Percentiles rank a stretch among this genome's conserved stretches.
These are phyloP conservation scores for Patella pellucida DNA, from an alignment of 2,888 invertebrate genomes.

Conservation along the genomic window DNA sequence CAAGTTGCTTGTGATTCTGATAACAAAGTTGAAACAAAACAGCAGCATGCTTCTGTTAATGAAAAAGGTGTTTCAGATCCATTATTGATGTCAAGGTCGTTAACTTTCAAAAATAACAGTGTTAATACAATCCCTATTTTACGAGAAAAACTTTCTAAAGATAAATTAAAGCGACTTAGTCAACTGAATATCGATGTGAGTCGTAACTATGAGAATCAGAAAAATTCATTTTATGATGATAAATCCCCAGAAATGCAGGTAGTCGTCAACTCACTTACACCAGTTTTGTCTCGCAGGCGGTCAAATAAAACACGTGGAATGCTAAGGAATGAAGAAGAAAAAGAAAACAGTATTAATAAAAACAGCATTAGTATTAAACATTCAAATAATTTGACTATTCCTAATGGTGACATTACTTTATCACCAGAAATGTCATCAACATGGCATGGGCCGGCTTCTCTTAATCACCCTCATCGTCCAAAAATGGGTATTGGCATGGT, in stretches of 20 bases:
- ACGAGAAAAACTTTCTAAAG: background rate
- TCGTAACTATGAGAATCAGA: background rate
- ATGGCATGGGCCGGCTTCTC: constrained; percentile 52
- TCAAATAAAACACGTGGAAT: constrained; percentile 30
- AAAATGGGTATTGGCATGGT: constrained; percentile 36
- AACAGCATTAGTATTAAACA: constrained; percentile 13
- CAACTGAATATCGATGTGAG: background rate
- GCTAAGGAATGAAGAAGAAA: constrained; percentile 11
- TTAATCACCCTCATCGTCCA: constrained; percentile 6
- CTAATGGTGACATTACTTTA: background rate
- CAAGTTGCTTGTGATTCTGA: too few species aligned
- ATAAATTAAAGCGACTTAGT: background rate
- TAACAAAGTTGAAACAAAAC: too few species aligned
- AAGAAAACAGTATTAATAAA: constrained; percentile 27
- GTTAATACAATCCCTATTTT: too few species aligned
- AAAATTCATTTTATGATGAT: constrained; percentile 33
- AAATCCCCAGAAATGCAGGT: constrained; percentile 57
- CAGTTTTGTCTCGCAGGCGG: constrained; percentile 50
- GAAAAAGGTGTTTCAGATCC: too few species aligned
- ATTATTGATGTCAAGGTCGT: too few species aligned
- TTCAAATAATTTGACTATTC: background rate
- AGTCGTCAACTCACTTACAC: constrained; percentile 56
- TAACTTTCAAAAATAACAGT: too few species aligned
- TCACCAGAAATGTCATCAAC: constrained; percentile 47
- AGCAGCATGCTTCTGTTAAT: too few species aligned